Evolutionary conservation across 2,113 vertebrate genomes (phyloP), one percentile per base, ranked within the genome.

Genomic region (Daphoenositta chrysoptera): DNA sequence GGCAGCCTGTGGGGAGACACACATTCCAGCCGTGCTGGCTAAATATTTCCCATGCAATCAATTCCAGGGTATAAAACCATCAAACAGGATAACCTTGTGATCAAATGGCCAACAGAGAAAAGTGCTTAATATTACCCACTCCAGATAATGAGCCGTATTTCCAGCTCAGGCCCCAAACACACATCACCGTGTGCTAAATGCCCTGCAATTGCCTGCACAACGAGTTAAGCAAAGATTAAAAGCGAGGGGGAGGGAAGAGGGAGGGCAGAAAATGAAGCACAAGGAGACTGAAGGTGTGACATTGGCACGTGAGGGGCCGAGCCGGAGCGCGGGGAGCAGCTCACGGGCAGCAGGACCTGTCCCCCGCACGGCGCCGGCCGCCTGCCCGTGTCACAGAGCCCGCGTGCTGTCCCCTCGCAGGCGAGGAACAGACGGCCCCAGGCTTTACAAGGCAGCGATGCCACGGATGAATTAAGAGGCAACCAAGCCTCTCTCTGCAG

Each of bases 41-140:
- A 82, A 92, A 81, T 92, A 81, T 96, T 93, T 94, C 90, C 96
- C 83, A 20, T 57, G 93, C 83, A 96, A 93, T 90, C 93, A 92
- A 96, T 94, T 94, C 90, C 93, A 89, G 90, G 13, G 2, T 24
- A 81, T 90, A 93, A 92, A 96, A 15, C 90, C 83, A 95, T 94
- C 94, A 92, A 90, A 86, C 68, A 12, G 90, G 93, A 90, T 96
- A 93, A 95, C 85, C 92, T 94, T 90, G 90, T 85, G 93, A 97
- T 96, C 93, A 96, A 97, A 96, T 22, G 88, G 90, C 95, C 91
- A 96, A 93, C 92, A 93, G 91, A 94, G 95, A 70, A 83, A 92
- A 96, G 93, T 78, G 85, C 83, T 96, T 97, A 94, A 96, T 96
- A 96, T 96, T 89, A 86, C 82, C 93, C 93, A 92, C 83, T 94